These are phyloP conservation scores for Nothocercus nigrocapillus DNA, from an alignment of 2,113 vertebrate genomes.

Conservation along the genomic window DNA sequence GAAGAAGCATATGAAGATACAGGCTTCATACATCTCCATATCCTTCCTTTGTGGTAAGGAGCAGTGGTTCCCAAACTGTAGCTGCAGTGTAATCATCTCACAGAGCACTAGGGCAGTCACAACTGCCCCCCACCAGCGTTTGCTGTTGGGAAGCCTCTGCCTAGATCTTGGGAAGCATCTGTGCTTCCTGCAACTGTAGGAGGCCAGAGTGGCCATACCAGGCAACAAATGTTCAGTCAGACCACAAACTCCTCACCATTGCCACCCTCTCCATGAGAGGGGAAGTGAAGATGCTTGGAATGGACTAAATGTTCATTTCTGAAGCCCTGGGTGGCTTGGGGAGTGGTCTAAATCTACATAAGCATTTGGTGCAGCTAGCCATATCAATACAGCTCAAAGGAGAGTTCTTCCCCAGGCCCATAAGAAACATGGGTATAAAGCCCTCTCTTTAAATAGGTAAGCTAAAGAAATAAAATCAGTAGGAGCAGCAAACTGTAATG, in stretches of 20 bases:
- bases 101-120: rapidly evolving
- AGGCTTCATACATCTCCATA: not conserved
- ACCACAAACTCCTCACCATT: rapidly evolving
- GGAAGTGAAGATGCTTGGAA: rapidly evolving
- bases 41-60: not conserved
- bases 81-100: rapidly evolving
- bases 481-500: not conserved
- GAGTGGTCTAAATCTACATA: not conserved
- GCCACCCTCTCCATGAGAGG: not conserved
- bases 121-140: rapidly evolving
- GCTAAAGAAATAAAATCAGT: not conserved
- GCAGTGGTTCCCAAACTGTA: rapidly evolving
- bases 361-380: not conserved
- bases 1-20: not conserved
- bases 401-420: not conserved
- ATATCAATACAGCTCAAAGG: not conserved
- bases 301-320: not conserved
- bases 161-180: constrained; percentile 21
- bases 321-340: not conserved
- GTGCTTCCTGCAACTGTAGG: not conserved
- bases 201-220: rapidly evolving
- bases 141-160: not conserved
- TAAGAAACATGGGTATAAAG: not conserved
- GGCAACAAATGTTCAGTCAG: not conserved
- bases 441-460: not conserved